Base-by-base conservation (phyloP, 1,140 invertebrate genomes). In the Drosophila ficusphila region DNA sequence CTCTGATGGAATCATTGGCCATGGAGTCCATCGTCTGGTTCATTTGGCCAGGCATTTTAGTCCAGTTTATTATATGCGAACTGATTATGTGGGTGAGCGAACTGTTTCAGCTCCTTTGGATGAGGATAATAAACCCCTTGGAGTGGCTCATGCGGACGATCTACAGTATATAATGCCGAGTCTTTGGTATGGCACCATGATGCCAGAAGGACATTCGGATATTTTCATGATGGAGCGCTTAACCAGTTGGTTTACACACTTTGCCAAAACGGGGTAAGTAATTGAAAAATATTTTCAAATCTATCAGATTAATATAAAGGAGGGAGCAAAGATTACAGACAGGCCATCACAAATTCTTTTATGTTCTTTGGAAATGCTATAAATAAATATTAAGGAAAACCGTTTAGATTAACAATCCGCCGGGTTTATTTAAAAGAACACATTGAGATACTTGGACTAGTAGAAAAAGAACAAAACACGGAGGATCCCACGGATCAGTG, bases 111-210 rank as follows among this genome's bases (percentile, higher is more conserved):
- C 71, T 1, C 69, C 62, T 0, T 21, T 54, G 12, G 34, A 18
- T 3, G n/a, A 27, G 7, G 19, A 72, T 0, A 33, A 67, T 0
- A 16, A 36, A 2, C 68, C 46, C 4, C 8, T 25, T 4, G 89
- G 89, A 31, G 94, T 94, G 1, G 93, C 92, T 21, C 94, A 95
- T 85, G 94, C 93, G 0, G 94, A 95, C 69, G 94, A 95, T 65
- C 86, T 94, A 14, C 93, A 94, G 36, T 95, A 94, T 73, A 65
- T 95, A 0, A 94, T 95, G 71, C 94, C 94, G 0, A 90, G 94
- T n/a, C 79, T 90, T 2, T 93, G 93, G 67, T 89, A 77, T 39
- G 78, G 83, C 18, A 6, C 25, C 0, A 9, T 36, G 0, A 11
- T 83, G 25, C 1, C 14, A 0, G 11, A 16, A 12, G 48, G 69